Conservation (phyloP, 2,888 invertebrate genomes). For the Cremastinae sp. region DNA sequence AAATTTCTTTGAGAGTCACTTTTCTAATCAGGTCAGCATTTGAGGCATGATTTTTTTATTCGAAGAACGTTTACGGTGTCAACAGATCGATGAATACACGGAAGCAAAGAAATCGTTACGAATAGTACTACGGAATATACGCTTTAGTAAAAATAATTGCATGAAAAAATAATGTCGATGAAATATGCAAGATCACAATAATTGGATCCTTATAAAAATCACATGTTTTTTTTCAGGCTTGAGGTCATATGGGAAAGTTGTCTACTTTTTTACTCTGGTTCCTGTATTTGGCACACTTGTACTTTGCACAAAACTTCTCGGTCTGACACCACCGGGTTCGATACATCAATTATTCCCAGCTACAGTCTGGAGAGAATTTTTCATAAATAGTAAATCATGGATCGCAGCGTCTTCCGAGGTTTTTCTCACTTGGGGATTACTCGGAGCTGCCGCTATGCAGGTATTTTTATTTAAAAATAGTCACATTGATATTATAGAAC, state of each 20-base stretch:
- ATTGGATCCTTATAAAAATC: too few species aligned
- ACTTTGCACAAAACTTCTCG: conserved; percentile 87
- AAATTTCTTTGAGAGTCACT: too few species aligned
- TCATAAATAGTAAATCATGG: conserved; percentile 93
- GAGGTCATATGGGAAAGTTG: conserved; percentile 91
- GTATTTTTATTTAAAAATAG: conserved; percentile 63
- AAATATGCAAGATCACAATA: too few species aligned
- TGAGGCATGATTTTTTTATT: too few species aligned
- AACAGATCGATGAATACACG: too few species aligned
- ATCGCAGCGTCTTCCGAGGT: conserved; percentile 93
- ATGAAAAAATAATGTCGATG: too few species aligned
- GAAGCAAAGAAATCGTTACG: too few species aligned
- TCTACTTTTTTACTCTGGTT: conserved; percentile 89
- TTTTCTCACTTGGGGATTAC: conserved; percentile 93
- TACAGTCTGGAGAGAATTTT: conserved; percentile 92
- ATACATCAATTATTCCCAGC: conserved; percentile 88
- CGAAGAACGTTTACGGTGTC: too few species aligned
- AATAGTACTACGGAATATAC: too few species aligned
- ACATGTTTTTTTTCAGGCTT: conserved; percentile 81
- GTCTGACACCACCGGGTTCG: conserved; percentile 86
- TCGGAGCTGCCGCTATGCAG: conserved; percentile 91
- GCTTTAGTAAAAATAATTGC: too few species aligned
- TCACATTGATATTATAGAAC: neutral
- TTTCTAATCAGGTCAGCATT: too few species aligned
- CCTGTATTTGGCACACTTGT: conserved; percentile 89